Percentiles rank a stretch among this genome's conserved stretches.
phyloP scores from a whole-genome alignment of 1,140 invertebrate genomes.

The Hormaphis cornu region DNA sequence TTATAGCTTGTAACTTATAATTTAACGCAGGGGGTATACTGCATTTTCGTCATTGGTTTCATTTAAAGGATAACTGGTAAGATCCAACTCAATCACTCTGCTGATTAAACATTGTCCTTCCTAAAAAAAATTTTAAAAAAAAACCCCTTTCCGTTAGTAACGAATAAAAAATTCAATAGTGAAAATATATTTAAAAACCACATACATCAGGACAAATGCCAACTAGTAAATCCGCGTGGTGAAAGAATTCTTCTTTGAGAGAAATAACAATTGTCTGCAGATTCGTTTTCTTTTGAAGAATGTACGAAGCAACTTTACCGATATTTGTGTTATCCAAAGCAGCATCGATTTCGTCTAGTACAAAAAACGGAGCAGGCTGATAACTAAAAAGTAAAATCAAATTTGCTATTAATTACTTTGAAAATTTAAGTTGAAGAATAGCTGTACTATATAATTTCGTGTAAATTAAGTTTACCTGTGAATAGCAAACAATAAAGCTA shows the following conservation, averaged over 20 bases:
- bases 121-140: no score
- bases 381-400: conserved; percentile 53
- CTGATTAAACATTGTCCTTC: conserved; percentile 83
- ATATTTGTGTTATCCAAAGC: conserved; percentile 99
- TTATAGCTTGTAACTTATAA: neutral
- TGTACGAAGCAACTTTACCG: conserved; percentile 87
- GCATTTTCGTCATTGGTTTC: conserved; percentile 12
- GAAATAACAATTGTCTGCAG: conserved; percentile 99
- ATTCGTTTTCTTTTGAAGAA: conserved; percentile 53
- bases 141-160: no score
- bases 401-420: neutral
- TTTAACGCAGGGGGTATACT: conserved; percentile 10
- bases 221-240: conserved; percentile 91
- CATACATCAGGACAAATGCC: conserved; percentile 94
- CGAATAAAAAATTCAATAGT: neutral
- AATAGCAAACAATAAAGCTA: conserved; percentile 93
- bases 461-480: conserved; percentile 58
- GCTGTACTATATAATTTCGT: neutral
- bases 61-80: conserved; percentile 49
- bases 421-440: neutral
- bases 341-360: conserved; percentile 98
- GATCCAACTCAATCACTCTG: conserved; percentile 75
- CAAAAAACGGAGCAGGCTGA: conserved; percentile 97
- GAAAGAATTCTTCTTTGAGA: conserved; percentile 99
- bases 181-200: conserved; percentile 33